Evolutionary conservation across 2,113 vertebrate genomes (phyloP), one percentile per base, ranked within the genome.

Genomic region (Gallinago media): DNA sequence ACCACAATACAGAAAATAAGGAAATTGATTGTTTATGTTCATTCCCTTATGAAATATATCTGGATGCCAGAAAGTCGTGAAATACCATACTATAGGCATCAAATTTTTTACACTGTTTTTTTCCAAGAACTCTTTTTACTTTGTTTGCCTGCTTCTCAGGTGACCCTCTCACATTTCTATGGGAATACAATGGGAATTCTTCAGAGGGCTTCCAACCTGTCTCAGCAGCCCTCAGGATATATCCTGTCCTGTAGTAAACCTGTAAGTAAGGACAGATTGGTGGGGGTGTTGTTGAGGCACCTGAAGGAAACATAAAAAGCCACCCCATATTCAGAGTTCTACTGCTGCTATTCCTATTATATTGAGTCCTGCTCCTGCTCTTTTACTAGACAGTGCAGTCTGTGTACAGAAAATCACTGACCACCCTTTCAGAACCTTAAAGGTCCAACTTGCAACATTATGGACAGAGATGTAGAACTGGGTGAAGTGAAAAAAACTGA

Each of bases 21-120:
- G 34, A 29, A 13, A 3, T 8, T n/a, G 29, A 50, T n/a, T 23
- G 17, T 5, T 4, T 12, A 27, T 46, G 31, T 34, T 21, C 22
- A 11, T 31, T 88, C 22, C 38, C 63, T 50, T 46, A 67, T 15
- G 12, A 84, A 94, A 52, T 0, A 44, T 17, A 54, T 49, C 25
- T 12, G 34, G 27, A 87, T 32, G 31, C 3, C 1, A 8, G 19
- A 27, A 91, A 86, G 26, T 34, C 50, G 52, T 7, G 9, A 58
- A 2, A 2, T 17, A 66, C 54, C 40, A 56, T 0, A 55, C 32
- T 4, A 63, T 1, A 71, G 2, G 4, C 23, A 6, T 38, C 27
- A 34, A 52, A 42, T 23, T 50, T 68, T 61, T 73, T 46, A 61
- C 17, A 20, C 21, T 15, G 25, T 15, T 81, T 49, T 70, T 54